Percentiles rank a stretch among this genome's conserved stretches.
Evolutionary conservation across 2,113 vertebrate genomes (phyloP).

Genomic region (Diglossa brunneiventris): DNA sequence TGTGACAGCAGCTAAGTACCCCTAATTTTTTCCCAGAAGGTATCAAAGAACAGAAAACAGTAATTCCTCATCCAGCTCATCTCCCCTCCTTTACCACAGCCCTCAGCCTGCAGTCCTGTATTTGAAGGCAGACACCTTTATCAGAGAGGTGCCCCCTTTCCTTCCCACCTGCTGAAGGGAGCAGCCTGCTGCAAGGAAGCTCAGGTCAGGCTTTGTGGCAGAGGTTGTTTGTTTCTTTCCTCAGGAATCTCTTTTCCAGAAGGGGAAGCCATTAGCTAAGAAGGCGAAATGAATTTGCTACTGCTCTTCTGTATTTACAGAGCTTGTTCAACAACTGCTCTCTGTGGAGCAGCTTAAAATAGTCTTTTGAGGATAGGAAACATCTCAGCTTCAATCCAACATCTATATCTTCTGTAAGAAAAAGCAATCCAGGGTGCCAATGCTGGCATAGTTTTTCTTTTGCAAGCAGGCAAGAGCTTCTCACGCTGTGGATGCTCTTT

Average conservation of each 20-base stretch:
- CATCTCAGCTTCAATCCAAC: slow-evolving; percentile 12
- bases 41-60: background rate
- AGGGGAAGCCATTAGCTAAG: background rate
- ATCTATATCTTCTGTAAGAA: background rate
- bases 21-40: background rate
- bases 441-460: background rate
- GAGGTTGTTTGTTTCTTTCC: background rate
- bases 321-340: slow-evolving; percentile 2
- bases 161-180: background rate
- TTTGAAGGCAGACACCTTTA: background rate
- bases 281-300: background rate
- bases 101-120: background rate
- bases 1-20: slow-evolving; percentile 8
- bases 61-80: background rate
- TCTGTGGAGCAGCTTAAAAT: slow-evolving; percentile 11
- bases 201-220: background rate
- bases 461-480: background rate
- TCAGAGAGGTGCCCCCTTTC: background rate
- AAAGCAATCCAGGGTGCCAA: background rate
- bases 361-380: background rate
- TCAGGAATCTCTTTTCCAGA: background rate
- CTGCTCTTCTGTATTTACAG: background rate
- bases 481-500: background rate
- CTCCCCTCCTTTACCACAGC: background rate
- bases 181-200: background rate